Conservation (phyloP, 1,140 invertebrate genomes). For the Nymphalis io region DNA sequence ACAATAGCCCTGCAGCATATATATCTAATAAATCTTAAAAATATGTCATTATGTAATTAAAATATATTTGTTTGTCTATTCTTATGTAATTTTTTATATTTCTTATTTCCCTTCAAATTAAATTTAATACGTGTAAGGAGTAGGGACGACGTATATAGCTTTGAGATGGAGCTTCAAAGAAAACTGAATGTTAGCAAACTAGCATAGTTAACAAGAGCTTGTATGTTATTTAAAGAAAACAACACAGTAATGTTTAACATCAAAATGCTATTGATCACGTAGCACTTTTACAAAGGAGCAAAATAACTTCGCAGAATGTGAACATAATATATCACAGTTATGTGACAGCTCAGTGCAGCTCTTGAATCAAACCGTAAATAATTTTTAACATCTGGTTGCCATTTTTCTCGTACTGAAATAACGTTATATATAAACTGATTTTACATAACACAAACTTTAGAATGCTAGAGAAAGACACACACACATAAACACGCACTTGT, state of each 20-base stretch:
- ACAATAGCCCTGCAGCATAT: too few species aligned
- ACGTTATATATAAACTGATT: constrained; percentile 7
- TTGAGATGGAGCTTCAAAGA: too few species aligned
- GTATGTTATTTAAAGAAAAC: neutral
- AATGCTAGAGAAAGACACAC: neutral
- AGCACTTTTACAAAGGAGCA: neutral
- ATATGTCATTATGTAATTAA: too few species aligned
- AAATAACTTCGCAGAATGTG: constrained; percentile 17
- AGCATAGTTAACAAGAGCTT: neutral
- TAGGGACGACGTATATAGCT: too few species aligned
- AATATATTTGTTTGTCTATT: too few species aligned
- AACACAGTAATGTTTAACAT: neutral
- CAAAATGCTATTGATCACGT: constrained; percentile 6
- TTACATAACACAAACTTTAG: constrained; percentile 1
- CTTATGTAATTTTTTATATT: too few species aligned
- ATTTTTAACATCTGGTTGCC: constrained; percentile 25
- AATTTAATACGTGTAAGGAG: too few species aligned
- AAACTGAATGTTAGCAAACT: too few species aligned
- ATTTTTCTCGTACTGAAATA: constrained; percentile 11
- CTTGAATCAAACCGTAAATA: constrained; percentile 27
- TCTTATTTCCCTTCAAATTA: too few species aligned
- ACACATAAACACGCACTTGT: too few species aligned
- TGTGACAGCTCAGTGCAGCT: constrained; percentile 19
- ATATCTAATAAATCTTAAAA: too few species aligned
- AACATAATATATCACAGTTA: constrained; percentile 23